Evolutionary conservation across 2,888 invertebrate species (phyloP).

Genomic region (Anodontia alba): DNA sequence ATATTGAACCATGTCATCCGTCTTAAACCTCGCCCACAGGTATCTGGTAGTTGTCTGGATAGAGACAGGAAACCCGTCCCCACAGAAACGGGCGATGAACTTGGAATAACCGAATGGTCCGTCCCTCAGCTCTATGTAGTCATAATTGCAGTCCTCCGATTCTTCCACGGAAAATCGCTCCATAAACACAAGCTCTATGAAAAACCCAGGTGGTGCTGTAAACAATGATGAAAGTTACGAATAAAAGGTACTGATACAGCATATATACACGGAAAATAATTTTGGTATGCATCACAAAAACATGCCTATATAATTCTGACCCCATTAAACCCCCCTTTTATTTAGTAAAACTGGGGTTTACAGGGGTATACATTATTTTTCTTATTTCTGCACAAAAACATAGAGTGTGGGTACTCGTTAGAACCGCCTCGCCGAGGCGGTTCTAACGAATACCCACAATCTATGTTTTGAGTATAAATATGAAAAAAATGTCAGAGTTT

Average conservation of each 20-base stretch:
- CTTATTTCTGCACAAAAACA: too few species aligned
- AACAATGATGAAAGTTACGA: constrained; percentile 34
- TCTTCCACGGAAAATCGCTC: constrained; percentile 91
- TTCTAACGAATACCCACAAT: too few species aligned
- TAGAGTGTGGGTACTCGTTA: too few species aligned
- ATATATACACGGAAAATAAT: background rate
- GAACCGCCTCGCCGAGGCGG: too few species aligned
- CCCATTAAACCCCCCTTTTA: too few species aligned
- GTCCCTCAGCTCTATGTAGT: constrained; percentile 93
- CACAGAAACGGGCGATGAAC: constrained; percentile 89
- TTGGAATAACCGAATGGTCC: constrained; percentile 88
- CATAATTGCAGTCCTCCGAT: constrained; percentile 90
- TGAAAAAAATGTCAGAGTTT: too few species aligned
- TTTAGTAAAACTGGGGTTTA: too few species aligned
- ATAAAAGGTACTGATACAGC: background rate
- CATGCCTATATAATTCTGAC: too few species aligned
- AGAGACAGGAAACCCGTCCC: constrained; percentile 89
- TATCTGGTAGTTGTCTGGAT: constrained; percentile 90
- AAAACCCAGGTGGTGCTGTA: constrained; percentile 84
- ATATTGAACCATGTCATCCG: constrained; percentile 93
- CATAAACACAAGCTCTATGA: constrained; percentile 91
- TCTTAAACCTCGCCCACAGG: constrained; percentile 92
- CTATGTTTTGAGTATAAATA: too few species aligned
- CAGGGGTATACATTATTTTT: too few species aligned
- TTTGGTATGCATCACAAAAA: too few species aligned